Conservation (phyloP, 1,140 invertebrate genomes). For the Drosophila miranda region DNA sequence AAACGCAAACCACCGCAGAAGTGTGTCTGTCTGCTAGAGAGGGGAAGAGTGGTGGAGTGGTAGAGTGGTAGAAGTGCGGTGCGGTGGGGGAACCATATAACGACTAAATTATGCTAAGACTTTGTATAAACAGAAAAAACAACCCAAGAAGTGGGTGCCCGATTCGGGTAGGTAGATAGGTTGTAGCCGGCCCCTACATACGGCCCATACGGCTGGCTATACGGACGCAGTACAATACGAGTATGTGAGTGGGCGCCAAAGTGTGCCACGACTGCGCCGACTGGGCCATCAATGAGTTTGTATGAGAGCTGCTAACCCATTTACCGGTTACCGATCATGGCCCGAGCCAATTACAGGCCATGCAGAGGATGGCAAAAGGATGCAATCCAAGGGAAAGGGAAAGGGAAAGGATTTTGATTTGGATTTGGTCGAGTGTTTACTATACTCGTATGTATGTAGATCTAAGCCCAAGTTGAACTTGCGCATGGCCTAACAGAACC, state of each 20-base stretch:
- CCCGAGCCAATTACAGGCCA: conserved; percentile 23
- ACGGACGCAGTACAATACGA: background rate
- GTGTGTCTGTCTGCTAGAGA: conserved; percentile 12
- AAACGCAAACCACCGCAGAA: conserved; percentile 17
- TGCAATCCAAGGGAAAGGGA: no score
- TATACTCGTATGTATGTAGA: background rate
- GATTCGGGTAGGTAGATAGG: conserved; percentile 17
- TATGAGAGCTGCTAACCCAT: no score
- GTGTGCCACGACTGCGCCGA: conserved; percentile 23
- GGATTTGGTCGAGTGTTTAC: no score
- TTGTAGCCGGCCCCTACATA: no score
- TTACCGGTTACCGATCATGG: conserved; percentile 2
- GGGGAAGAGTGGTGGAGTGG: background rate
- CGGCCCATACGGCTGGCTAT: no score
- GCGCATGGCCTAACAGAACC: conserved; percentile 3
- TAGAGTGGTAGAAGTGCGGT: background rate
- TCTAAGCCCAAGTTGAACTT: background rate
- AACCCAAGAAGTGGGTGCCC: conserved; percentile 9
- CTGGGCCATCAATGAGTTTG: no score
- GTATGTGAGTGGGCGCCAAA: conserved; percentile 28
- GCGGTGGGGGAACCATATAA: conserved; percentile 32
- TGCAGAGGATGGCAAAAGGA: background rate
- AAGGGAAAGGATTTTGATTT: no score
- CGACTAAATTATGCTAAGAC: conserved; percentile 65
- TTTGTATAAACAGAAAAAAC: conserved; percentile 59